These are phyloP conservation scores for Austrolebias charrua DNA, from an alignment of 2,797 vertebrate species.

Conservation along the genomic window DNA sequence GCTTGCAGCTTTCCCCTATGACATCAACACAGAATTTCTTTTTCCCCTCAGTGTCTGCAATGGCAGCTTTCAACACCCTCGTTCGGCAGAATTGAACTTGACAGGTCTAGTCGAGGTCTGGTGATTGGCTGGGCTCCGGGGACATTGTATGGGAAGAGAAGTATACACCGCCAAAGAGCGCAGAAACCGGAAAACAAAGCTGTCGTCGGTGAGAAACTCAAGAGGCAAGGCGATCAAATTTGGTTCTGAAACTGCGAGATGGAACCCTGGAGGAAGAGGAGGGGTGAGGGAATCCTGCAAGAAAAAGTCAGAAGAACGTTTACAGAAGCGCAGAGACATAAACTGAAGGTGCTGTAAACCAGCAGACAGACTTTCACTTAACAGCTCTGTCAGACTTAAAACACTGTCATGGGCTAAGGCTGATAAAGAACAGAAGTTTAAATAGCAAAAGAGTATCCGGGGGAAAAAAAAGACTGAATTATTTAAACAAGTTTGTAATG, in stretches of 20 bases:
- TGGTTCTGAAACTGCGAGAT: slow-evolving; percentile 39
- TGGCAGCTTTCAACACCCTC: slow-evolving; percentile 78
- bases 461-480: too few relatives aligned
- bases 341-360: slow-evolving; percentile 51
- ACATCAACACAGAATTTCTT: slow-evolving; percentile 58
- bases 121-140: slow-evolving; percentile 68
- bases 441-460: too few relatives aligned
- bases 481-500: too few relatives aligned
- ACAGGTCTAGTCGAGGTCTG: slow-evolving; percentile 76
- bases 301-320: slow-evolving; percentile 61
- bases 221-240: slow-evolving; percentile 33
- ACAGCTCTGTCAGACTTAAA: slow-evolving; percentile 46
- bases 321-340: slow-evolving; percentile 55
- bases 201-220: slow-evolving; percentile 32
- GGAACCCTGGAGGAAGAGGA: slow-evolving; percentile 29
- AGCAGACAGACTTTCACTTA: slow-evolving; percentile 51
- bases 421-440: background rate
- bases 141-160: slow-evolving; percentile 59
- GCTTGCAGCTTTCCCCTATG: slow-evolving; percentile 34
- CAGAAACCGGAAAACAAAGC: slow-evolving; percentile 43
- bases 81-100: slow-evolving; percentile 76
- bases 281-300: slow-evolving; percentile 52
- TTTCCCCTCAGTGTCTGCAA: slow-evolving; percentile 52
- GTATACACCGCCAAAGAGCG: slow-evolving; percentile 48
- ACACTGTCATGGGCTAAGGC: background rate